Conservation (phyloP, 2,797 vertebrate genomes). For the Artibeus lituratus region DNA sequence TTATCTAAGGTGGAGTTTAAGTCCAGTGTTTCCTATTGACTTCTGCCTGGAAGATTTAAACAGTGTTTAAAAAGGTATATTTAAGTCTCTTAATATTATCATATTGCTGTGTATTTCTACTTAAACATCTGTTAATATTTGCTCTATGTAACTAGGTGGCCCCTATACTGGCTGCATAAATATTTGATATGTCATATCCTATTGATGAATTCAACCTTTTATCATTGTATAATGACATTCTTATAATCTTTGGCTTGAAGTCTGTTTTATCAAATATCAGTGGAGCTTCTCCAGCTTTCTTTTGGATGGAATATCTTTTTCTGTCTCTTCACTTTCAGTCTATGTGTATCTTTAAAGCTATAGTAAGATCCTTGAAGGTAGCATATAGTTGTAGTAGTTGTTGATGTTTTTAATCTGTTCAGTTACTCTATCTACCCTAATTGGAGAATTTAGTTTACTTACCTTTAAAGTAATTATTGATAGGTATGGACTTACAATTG, state of each 20-base stretch:
- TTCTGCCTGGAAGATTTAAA: not conserved
- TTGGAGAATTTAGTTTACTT: too few species aligned
- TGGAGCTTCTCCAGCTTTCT: too few species aligned
- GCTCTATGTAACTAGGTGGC: not conserved
- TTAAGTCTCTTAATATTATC: not conserved
- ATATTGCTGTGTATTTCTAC: not conserved
- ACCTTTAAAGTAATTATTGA: too few species aligned
- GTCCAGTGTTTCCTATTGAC: not conserved
- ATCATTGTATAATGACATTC: not conserved
- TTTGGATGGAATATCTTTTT: too few species aligned
- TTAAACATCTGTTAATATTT: not conserved
- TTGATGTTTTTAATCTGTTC: not conserved
- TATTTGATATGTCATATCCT: not conserved
- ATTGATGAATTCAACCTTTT: not conserved
- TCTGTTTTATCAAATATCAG: not conserved
- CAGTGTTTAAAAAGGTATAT: not conserved
- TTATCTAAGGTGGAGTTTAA: not conserved
- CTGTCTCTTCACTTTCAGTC: too few species aligned
- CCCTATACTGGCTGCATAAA: not conserved
- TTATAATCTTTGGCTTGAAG: not conserved
- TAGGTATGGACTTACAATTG: not conserved
- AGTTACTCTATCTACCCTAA: not conserved
- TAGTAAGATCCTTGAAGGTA: not conserved
- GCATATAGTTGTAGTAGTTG: not conserved
- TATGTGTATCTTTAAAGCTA: too few species aligned